Percentiles rank a stretch among this genome's conserved stretches.
These are phyloP conservation scores for Plemyria rubiginata DNA, from an alignment of 2,888 invertebrate genomes.

Conservation along the genomic window DNA sequence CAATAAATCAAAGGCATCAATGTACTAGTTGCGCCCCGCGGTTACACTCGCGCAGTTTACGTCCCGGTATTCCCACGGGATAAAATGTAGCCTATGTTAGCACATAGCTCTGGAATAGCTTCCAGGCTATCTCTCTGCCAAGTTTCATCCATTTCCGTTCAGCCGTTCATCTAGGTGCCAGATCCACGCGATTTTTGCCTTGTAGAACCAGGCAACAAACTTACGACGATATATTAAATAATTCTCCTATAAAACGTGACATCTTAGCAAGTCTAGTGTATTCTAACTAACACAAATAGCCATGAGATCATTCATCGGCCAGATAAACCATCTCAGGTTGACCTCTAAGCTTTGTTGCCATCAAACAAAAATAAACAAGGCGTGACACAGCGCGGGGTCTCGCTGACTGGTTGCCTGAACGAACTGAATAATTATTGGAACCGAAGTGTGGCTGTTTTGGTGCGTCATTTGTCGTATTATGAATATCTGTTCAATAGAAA, in stretches of 20 bases:
- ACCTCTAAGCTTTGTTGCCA: conserved; percentile 35
- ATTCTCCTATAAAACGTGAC: conserved; percentile 26
- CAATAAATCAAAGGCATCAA: no score
- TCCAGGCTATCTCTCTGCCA: no score
- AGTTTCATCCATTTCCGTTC: no score
- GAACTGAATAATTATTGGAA: conserved; percentile 51
- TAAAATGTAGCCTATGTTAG: no score
- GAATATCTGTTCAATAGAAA: conserved; percentile 2
- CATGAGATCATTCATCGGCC: conserved; percentile 49
- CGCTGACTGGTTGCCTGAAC: conserved; percentile 42
- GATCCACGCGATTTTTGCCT: no score
- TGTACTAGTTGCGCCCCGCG: no score
- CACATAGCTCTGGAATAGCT: no score
- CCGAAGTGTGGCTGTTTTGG: conserved; percentile 47
- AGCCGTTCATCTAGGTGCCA: no score
- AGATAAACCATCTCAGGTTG: conserved; percentile 39
- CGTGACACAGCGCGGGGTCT: conserved; percentile 40
- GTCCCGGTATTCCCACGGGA: no score
- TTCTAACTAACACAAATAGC: conserved; percentile 46
- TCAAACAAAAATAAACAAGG: conserved; percentile 31
- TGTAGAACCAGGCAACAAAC: no score
- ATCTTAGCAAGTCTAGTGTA: conserved; percentile 24
- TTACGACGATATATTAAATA: not conserved
- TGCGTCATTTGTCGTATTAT: conserved; percentile 46
- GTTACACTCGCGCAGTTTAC: no score